Evolutionary conservation across 2,113 vertebrate species (phyloP).

Genomic region (Dendrocopos noguchii): DNA sequence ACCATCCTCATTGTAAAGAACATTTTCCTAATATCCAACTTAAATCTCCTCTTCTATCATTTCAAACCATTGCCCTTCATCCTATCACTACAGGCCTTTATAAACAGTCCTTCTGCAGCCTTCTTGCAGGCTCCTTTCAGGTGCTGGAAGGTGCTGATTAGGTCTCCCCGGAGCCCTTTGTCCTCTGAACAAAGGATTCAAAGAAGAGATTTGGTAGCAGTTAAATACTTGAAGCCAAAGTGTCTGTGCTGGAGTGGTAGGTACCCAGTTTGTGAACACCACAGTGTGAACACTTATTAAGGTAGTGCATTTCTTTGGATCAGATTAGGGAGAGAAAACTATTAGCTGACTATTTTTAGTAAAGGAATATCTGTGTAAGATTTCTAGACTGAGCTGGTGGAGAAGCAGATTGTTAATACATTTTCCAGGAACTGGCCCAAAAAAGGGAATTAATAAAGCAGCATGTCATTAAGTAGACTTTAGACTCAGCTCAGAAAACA

Average conservation of each 20-base stretch:
- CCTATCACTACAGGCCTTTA: too few relatives aligned
- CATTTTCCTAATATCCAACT: too few relatives aligned
- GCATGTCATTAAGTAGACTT: neutral
- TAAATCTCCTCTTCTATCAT: too few relatives aligned
- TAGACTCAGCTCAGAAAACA: neutral
- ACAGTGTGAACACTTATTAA: neutral
- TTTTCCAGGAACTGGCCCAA: conserved; percentile 5
- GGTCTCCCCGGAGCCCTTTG: too few relatives aligned
- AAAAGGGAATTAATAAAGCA: conserved; percentile 36
- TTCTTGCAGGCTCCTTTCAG: too few relatives aligned
- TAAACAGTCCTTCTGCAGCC: too few relatives aligned
- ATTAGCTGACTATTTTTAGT: neutral
- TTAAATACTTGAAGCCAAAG: neutral
- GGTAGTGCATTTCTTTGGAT: neutral
- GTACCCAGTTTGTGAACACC: neutral
- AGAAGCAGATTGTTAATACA: neutral
- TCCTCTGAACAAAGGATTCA: neutral
- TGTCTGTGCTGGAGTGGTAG: neutral
- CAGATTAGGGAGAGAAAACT: neutral
- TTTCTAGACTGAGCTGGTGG: neutral
- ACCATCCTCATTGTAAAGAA: too few relatives aligned
- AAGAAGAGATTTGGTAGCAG: neutral
- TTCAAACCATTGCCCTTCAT: too few relatives aligned
- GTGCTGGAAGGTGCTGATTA: too few relatives aligned
- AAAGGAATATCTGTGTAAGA: neutral